Percentiles rank a stretch among this genome's conserved stretches.
Evolutionary conservation across 2,113 vertebrate species (phyloP).

Genomic region (Saguinus midas): DNA sequence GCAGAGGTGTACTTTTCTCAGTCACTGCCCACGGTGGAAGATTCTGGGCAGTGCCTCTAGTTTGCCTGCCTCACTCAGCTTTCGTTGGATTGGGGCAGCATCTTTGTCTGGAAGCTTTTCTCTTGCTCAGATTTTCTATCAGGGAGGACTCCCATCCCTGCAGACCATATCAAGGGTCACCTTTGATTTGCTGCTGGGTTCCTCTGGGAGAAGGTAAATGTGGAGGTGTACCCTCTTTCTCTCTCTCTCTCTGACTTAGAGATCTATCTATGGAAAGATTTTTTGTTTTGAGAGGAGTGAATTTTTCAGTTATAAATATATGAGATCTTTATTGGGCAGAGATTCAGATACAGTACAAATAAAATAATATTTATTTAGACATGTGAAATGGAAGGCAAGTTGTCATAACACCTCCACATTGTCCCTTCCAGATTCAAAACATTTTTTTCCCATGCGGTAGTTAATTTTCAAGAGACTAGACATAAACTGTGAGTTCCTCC

Average conservation of each 20-base stretch:
- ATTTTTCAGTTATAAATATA: background rate
- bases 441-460: background rate
- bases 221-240: background rate
- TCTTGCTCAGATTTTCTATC: background rate
- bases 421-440: background rate
- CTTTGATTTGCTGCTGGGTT: background rate
- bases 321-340: background rate
- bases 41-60: background rate
- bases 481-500: background rate
- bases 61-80: background rate
- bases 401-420: background rate
- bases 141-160: background rate
- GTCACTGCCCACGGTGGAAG: background rate
- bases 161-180: background rate
- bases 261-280: background rate
- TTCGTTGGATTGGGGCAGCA: background rate
- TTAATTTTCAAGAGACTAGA: conserved; percentile 11
- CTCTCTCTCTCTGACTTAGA: background rate
- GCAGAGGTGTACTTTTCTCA: background rate
- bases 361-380: background rate
- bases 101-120: background rate
- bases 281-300: background rate
- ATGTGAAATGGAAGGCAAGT: background rate
- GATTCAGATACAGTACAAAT: background rate
- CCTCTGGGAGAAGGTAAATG: background rate